Evolutionary conservation across 2,797 vertebrate species (phyloP).

Genomic region (Notolabrus celidotus): DNA sequence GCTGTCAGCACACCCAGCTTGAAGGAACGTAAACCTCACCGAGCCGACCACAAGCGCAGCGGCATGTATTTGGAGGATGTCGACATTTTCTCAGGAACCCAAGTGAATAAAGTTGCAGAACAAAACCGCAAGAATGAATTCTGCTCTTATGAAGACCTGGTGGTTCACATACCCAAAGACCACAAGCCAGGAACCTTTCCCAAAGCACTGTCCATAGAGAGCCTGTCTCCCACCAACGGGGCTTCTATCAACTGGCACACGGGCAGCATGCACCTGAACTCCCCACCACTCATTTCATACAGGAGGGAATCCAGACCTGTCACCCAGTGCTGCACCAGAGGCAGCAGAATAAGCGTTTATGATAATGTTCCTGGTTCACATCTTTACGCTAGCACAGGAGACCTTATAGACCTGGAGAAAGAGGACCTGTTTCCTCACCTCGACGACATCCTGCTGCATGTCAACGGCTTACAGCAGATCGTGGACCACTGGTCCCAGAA

Average conservation of each 20-base stretch:
- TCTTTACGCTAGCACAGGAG: conserved; percentile 96
- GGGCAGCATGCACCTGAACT: conserved; percentile 83
- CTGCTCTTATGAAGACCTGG: conserved; percentile 94
- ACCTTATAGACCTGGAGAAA: conserved; percentile 95
- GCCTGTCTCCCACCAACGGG: conserved; percentile 89
- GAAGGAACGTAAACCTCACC: conserved; percentile 88
- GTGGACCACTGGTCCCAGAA: conserved; percentile 95
- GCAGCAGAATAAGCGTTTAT: conserved; percentile 96
- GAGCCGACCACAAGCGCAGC: conserved; percentile 90
- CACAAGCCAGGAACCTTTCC: conserved; percentile 99
- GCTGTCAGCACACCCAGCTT: conserved; percentile 87
- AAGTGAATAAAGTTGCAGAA: conserved; percentile 81
- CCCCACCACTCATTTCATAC: conserved; percentile 81
- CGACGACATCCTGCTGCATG: conserved; percentile 95
- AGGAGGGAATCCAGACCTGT: conserved; percentile 84
- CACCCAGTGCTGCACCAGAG: conserved; percentile 89
- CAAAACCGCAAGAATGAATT: conserved; percentile 90
- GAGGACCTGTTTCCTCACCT: conserved; percentile 94
- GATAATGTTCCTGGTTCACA: conserved; percentile 97
- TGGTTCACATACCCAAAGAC: conserved; percentile 97
- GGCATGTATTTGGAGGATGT: conserved; percentile 98
- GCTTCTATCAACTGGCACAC: conserved; percentile 89
- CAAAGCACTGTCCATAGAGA: conserved; percentile 98
- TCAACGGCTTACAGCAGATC: conserved; percentile 93
- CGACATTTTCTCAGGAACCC: conserved; percentile 89